Evolutionary conservation across 2,888 invertebrate species (phyloP).

Genomic region (Cinara cedri): DNA sequence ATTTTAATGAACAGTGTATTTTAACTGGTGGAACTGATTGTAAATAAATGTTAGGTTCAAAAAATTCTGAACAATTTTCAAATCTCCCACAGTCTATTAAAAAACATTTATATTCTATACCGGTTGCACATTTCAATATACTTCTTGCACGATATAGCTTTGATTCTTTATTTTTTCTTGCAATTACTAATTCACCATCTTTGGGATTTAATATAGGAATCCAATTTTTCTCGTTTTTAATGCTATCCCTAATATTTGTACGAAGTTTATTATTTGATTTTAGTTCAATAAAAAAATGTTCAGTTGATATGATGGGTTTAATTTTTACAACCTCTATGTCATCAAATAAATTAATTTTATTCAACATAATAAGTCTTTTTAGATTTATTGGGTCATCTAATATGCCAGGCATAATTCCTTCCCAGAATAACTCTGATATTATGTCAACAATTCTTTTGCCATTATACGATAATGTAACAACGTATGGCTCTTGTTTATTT

Average conservation of each 20-base stretch:
- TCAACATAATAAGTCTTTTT: background rate
- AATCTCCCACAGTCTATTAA: background rate
- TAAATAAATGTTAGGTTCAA: background rate
- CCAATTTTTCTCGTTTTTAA: background rate
- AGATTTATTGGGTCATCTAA: background rate
- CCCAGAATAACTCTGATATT: background rate
- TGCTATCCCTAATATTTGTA: background rate
- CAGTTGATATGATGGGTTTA: background rate
- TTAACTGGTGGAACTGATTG: background rate
- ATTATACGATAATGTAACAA: background rate
- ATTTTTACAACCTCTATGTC: background rate
- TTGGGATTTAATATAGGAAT: background rate
- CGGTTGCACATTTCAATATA: background rate
- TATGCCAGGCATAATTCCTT: background rate
- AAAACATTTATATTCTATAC: slow-evolving; percentile 1
- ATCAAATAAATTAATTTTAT: background rate
- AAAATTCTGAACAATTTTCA: slow-evolving; percentile 13
- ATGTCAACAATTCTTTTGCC: background rate
- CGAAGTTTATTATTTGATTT: background rate
- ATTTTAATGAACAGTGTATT: background rate
- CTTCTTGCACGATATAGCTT: slow-evolving; percentile 20
- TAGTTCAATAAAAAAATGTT: slow-evolving; percentile 21
- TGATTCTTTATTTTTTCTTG: background rate
- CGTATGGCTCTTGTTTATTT: background rate
- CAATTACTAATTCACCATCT: slow-evolving; percentile 6